Base-by-base conservation (phyloP, 1,140 invertebrate genomes). In the Varroa destructor region DNA sequence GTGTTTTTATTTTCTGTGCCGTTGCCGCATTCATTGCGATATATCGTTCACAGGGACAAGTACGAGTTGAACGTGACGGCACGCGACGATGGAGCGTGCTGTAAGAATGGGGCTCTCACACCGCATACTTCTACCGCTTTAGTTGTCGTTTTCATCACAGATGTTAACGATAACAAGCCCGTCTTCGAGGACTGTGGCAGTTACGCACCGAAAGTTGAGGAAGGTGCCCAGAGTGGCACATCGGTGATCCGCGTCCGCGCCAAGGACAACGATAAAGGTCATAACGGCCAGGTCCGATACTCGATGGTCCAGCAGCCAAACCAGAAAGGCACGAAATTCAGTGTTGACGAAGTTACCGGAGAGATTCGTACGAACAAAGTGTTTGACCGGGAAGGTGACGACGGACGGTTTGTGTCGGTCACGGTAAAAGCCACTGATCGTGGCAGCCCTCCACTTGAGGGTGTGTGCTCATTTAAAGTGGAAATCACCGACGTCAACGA, bases 361-460 rank as follows among this genome's bases (percentile, higher is more conserved):
- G 90, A 94, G 82, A 90, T 94, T 71, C 88, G 87, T 0, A 93
- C 91, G 0, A 95, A 96, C 76, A 95, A 95, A 83, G 91, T 94
- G 1, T 95, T 95, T 78, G 91, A 95, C 81, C 85, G 92, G 74
- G 91, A 94, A 83, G 92, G 91, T 0, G 91, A 95, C 76, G 91
- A 94, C 80, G 92, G 92, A 2, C 93, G 94, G 80, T 94, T 93
- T 79, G 92, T 95, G 1, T 94, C 90, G 0, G 91, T 95, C 0
- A 95, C 92, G 0, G 89, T 95, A 0, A 95, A 95, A 81, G 93
- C 93, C 4, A 93, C 91, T 0, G 93, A 96, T 85, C 89, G 93
- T 79, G 93, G 93, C n/a, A 90, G 92, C 79, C 91, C 92, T 10
- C 91, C 89, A 3, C 78, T 95, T 71, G 92, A 95, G 81, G 91